Conservation (phyloP, 2,113 vertebrate species). For the Pseudopodoces humilis region DNA sequence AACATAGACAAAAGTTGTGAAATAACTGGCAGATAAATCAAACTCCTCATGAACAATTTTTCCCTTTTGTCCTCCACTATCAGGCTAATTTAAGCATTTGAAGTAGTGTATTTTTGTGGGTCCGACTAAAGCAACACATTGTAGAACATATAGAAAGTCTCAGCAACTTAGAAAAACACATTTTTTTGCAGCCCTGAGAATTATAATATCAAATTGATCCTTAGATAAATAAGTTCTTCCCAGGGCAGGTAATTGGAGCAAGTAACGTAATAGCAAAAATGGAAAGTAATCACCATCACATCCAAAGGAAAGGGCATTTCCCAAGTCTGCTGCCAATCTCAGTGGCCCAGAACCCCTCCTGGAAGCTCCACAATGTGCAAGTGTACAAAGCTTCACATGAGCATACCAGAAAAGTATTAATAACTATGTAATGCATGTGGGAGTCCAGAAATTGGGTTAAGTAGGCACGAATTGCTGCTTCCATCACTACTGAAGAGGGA, state of each 20-base stretch:
- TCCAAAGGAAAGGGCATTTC: not conserved
- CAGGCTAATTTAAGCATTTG: not conserved
- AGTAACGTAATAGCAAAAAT: not conserved
- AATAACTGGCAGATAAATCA: not conserved
- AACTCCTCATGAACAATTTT: not conserved
- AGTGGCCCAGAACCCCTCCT: not conserved
- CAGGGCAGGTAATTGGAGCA: not conserved
- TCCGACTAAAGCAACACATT: not conserved
- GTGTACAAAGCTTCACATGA: accelerated
- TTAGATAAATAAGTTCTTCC: not conserved
- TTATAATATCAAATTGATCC: not conserved
- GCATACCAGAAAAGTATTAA: not conserved
- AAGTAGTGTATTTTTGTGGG: not conserved
- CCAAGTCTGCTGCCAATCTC: not conserved
- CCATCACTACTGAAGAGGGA: not conserved
- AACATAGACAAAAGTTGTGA: not conserved
- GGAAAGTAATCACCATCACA: not conserved
- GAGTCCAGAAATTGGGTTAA: not conserved
- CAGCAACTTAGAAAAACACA: not conserved
- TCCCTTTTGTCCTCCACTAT: not conserved
- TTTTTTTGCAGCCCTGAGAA: not conserved
- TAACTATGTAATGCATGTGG: not conserved
- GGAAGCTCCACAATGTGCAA: not conserved
- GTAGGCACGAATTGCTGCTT: not conserved
- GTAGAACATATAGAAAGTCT: not conserved